These are phyloP conservation scores for Catostomus latipinnis DNA, from an alignment of 2,797 vertebrate species.

Conservation along the genomic window DNA sequence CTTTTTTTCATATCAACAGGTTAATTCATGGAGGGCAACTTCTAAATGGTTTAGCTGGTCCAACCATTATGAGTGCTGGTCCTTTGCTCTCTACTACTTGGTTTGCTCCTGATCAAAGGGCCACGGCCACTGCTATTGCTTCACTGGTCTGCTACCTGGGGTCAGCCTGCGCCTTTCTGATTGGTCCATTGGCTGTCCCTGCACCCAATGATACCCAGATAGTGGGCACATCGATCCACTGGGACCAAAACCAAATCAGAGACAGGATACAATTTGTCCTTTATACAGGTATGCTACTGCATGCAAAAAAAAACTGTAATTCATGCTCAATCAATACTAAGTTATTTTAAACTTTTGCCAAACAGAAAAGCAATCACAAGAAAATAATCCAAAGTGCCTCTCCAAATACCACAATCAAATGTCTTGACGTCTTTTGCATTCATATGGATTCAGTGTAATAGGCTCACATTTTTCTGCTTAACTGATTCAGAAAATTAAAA, in stretches of 20 bases:
- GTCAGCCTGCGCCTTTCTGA: slow-evolving; percentile 84
- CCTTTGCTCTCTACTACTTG: slow-evolving; percentile 95
- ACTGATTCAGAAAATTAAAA: slow-evolving; percentile 82
- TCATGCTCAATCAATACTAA: slow-evolving; percentile 11
- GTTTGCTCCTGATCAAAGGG: slow-evolving; percentile 95
- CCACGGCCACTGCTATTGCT: slow-evolving; percentile 94
- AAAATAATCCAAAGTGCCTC: slow-evolving; percentile 33
- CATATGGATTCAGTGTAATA: slow-evolving; percentile 59
- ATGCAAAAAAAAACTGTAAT: slow-evolving; percentile 20
- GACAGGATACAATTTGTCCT: slow-evolving; percentile 90
- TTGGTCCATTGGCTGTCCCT: slow-evolving; percentile 91
- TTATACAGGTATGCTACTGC: slow-evolving; percentile 85
- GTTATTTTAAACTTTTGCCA: slow-evolving; percentile 27
- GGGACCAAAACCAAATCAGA: slow-evolving; percentile 77
- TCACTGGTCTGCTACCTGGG: slow-evolving; percentile 91
- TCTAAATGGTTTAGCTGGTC: slow-evolving; percentile 94
- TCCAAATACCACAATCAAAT: slow-evolving; percentile 55
- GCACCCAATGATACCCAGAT: slow-evolving; percentile 84
- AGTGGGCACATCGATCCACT: slow-evolving; percentile 24
- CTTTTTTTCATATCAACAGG: slow-evolving; percentile 72
- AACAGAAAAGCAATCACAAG: slow-evolving; percentile 38
- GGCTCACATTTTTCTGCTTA: slow-evolving; percentile 73
- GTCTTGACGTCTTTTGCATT: slow-evolving; percentile 58
- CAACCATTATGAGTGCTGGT: slow-evolving; percentile 91
- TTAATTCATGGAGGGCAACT: slow-evolving; percentile 94